Conservation (phyloP, 2,888 invertebrate species). For the Pristionchus mayeri region DNA sequence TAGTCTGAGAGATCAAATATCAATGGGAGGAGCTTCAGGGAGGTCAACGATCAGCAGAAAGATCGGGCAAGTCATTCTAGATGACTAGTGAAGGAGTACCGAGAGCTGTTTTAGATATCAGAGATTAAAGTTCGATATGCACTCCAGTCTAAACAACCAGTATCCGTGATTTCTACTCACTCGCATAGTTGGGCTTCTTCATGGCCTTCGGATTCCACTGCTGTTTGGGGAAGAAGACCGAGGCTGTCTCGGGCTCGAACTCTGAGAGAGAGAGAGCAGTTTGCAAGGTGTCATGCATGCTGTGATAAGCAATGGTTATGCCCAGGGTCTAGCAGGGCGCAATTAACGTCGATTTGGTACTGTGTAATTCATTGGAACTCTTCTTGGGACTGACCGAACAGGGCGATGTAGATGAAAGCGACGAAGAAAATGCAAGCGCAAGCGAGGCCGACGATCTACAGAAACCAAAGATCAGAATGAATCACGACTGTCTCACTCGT, state of each 20-base stretch:
- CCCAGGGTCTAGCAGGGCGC: too few relatives aligned
- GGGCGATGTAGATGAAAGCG: conserved; percentile 65
- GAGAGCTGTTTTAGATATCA: background rate
- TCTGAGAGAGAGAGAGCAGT: conserved; percentile 41
- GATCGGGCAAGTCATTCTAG: background rate
- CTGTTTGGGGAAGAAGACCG: conserved; percentile 8
- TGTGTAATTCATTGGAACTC: too few relatives aligned
- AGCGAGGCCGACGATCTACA: conserved; percentile 63
- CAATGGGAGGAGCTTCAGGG: too few relatives aligned
- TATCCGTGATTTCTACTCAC: conserved; percentile 49
- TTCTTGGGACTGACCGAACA: conserved; percentile 54
- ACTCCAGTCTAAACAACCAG: too few relatives aligned
- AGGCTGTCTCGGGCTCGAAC: conserved; percentile 40
- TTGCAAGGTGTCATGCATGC: too few relatives aligned
- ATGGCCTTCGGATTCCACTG: conserved; percentile 49
- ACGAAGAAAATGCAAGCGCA: conserved; percentile 66
- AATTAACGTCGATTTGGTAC: too few relatives aligned
- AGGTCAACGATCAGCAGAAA: background rate
- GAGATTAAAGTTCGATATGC: background rate
- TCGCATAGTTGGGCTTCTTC: conserved; percentile 54
- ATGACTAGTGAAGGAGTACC: too few relatives aligned
- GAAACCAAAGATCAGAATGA: background rate
- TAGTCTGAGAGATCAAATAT: conserved; percentile 54
- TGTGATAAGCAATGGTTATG: too few relatives aligned
- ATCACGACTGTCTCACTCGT: too few relatives aligned